Evolutionary conservation across 2,113 vertebrate genomes (phyloP), one percentile per base, ranked within the genome.

Genomic region (Okapia johnstoni): DNA sequence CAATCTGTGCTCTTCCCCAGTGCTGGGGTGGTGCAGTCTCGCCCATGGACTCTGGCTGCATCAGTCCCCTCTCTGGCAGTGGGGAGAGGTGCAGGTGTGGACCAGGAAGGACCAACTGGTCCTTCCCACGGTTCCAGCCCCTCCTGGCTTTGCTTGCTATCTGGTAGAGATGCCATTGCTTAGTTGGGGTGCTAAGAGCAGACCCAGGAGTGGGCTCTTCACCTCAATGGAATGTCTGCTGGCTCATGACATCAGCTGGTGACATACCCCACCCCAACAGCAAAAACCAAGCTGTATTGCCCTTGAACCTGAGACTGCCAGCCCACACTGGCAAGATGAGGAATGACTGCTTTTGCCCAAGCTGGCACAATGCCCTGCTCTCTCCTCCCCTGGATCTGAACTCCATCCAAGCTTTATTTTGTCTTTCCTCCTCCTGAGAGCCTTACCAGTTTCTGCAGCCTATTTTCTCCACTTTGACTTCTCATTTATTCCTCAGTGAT

Each of bases 101-200:
- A 43, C 2, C 14, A 40, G n/a, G 30, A 93, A n/a, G 30, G 36
- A 21, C 58, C n/a, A 40, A 30, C 33, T 15, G 50, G 3, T 6
- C 33, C 58, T 63, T 50, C 14, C 43, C 15, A 36, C 1, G 4
- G 26, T 17, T 21, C 36, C 19, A 60, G 17, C 36, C 92, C 70
- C 46, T 12, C 55, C 25, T 86, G 57, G 54, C 26, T 73, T 85
- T 92, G 80, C 90, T 88, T 92, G 92, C 87, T 95, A 80, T 90
- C 96, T 95, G 85, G 73, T 96, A 92, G 95, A 93, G 5, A n/a
- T n/a, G 33, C 16, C 9, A 40, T 30, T 36, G 11, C 6, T 43
- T 76, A 43, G 81, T 50, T 81, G 40, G 81, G 30, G 23, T 79
- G 43, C 15, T 36, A 50, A 92, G 26, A 54, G 77, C 30, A 85